Evolutionary conservation across 2,113 vertebrate species (phyloP), one percentile per base, ranked within the genome.

Genomic region (Muscicapa adusta): DNA sequence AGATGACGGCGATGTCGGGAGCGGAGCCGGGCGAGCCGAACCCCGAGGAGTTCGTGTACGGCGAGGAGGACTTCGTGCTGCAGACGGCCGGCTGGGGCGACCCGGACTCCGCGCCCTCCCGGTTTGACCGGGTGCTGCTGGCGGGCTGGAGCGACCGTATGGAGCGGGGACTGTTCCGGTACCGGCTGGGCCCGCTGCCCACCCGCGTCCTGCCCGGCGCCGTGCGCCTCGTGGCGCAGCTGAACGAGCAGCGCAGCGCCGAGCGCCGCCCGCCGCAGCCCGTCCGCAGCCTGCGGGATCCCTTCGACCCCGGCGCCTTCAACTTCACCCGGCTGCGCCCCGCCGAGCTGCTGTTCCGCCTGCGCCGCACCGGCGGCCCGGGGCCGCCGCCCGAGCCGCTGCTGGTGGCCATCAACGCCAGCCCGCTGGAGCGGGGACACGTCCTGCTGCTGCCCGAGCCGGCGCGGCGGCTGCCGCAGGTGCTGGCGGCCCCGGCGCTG

Each of bases 351-450:
- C 96, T 99, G 40, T 98, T 98, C 90, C 97, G 98, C 26, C 94
- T 99, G 95, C 74, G 67, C 28, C 94, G 94, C 77, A 18, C 60
- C 5, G 36, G 19, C 4, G 23, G 58, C 50, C 70, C 70, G 15
- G 70, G 50, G 45, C 70, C 4, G 12, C 25, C 83, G 8, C 51
- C 65, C 2, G 89, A 86, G 16, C 91, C 43, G 47, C 95, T 98
- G 72, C 81, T 98, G 6, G 97, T 98, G 70, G 85, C 98, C 25
- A 98, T 99, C 53, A 99, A 99, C 29, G 98, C 98, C 67, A 99
- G 99, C 91, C 99, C 99, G 12, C 62, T 99, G 86, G 98, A 98
- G 91, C 98, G 98, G 66, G 99, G 99, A 16, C 99, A 99, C 36
- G 98, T 99, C 92, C 97, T 99, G 68, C 96, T 99, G 80, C 97